These are phyloP conservation scores for Pollenia griseotomentosa DNA, from an alignment of 2,888 invertebrate genomes.

Conservation along the genomic window DNA sequence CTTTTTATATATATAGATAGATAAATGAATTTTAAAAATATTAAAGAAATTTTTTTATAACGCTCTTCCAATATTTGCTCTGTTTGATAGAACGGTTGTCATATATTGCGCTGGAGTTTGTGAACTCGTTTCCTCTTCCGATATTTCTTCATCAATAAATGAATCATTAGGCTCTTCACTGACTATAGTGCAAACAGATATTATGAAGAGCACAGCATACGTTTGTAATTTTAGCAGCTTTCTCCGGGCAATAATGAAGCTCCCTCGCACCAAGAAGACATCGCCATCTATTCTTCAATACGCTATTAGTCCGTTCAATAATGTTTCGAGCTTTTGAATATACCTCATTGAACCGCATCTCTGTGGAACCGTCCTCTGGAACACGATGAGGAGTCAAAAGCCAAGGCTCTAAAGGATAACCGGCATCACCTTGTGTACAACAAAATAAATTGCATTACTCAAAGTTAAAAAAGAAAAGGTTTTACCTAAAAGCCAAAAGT, in stretches of 20 bases:
- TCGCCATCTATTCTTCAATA: too few species aligned
- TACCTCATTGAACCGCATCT: slow-evolving; percentile 54
- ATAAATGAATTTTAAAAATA: slow-evolving; percentile 7
- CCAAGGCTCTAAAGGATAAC: slow-evolving; percentile 20
- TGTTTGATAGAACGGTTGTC: slow-evolving; percentile 3
- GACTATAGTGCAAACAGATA: slow-evolving; percentile 35
- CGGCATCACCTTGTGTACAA: slow-evolving; percentile 43
- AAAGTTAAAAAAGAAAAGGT: too few species aligned
- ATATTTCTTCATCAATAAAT: background rate
- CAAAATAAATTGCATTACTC: too few species aligned
- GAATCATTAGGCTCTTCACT: slow-evolving; percentile 14
- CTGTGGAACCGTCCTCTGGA: slow-evolving; percentile 38
- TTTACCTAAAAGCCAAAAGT: slow-evolving; percentile 60
- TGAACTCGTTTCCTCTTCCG: slow-evolving; percentile 8
- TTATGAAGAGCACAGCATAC: slow-evolving; percentile 56
- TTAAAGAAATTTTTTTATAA: slow-evolving; percentile 7
- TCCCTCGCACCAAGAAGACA: slow-evolving; percentile 46
- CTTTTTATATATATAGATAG: too few species aligned
- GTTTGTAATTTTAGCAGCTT: slow-evolving; percentile 33
- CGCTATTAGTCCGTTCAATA: too few species aligned
- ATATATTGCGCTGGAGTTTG: slow-evolving; percentile 1
- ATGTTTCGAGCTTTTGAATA: too few species aligned
- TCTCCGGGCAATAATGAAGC: slow-evolving; percentile 34
- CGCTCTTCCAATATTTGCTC: slow-evolving; percentile 28
- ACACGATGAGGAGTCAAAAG: slow-evolving; percentile 40